Base-by-base conservation (phyloP, 2,888 invertebrate species). In the Ceriagrion tenellum region DNA sequence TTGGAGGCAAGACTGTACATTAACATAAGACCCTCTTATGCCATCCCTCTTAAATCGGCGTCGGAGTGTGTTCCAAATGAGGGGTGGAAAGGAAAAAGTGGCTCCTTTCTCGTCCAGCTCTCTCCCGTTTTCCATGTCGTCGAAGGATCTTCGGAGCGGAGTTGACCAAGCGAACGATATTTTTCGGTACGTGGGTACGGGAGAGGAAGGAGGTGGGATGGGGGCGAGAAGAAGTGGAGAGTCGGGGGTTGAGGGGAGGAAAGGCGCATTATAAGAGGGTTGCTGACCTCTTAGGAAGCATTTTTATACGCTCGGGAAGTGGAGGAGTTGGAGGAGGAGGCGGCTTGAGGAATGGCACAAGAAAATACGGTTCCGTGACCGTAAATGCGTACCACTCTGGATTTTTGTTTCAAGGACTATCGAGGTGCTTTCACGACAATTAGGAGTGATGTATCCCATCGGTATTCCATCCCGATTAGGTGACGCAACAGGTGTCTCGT, bases 161-260 rank as follows among this genome's bases (percentile, higher is more conserved):
- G 91, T 16, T 69, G 69, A 91, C 91, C 63, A 91, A 40, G 91
- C 91, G 93, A 93, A n/a, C 93, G 93, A 93, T 93, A 93, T 69
- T 93, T 93, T 93, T 93, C 93, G 93, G 93, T 93, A 69, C 69
- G 47, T 93, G 93, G 93, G 47, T 59, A 93, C 81, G 13, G 81
- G 81, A 35, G 81, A 35, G 35, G 81, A 13, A 16, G 81, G 16
- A 35, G 35, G n/a, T n/a, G n/a, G n/a, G n/a, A n/a, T n/a, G n/a
- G 35, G 35, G 81, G 3, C 6, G 69, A 13, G 69, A 69, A 35
- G 81, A n/a, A 81, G 35, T 16, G 81, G 30, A 18, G 81, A 18
- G 81, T 13, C 18, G 81, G 81, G 30, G 74, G 12, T n/a, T 47
- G 81, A 10, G 81, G 35, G 30, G 69, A n/a, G 74, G 74, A 69